A percentile compares a stretch with the other conserved stretches of the same genome.
Evolutionary conservation across 2,888 invertebrate species (phyloP).

Genomic region (Drosophila meridionalis): DNA sequence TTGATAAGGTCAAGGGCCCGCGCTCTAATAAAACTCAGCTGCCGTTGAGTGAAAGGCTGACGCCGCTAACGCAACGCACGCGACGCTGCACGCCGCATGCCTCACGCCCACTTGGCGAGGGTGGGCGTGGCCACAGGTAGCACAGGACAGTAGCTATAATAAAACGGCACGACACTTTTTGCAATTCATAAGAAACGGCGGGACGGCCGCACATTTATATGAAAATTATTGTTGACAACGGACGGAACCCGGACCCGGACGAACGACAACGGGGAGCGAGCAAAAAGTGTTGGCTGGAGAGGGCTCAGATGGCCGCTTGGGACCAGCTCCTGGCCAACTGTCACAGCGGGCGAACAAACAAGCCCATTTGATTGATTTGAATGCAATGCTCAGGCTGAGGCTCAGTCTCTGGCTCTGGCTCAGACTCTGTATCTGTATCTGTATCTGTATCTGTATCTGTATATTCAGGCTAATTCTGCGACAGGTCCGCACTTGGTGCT

Average conservation of each 20-base stretch:
- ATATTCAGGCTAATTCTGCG: conserved; percentile 1
- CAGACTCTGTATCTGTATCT: background rate
- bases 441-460: background rate
- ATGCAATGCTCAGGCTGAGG: conserved; percentile 33
- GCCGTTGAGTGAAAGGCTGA: conserved; percentile 49
- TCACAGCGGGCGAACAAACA: conserved; percentile 68
- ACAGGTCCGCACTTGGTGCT: conserved; percentile 44
- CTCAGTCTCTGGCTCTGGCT: no score
- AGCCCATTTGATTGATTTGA: conserved; percentile 77
- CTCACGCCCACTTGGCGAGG: conserved; percentile 47
- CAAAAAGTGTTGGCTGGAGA: conserved; percentile 44
- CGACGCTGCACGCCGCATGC: conserved; percentile 41
- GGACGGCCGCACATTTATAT: conserved; percentile 62
- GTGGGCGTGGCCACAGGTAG: conserved; percentile 42
- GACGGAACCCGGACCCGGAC: background rate
- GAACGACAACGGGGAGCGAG: conserved; percentile 36
- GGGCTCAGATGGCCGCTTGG: conserved; percentile 52
- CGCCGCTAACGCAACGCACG: conserved; percentile 47
- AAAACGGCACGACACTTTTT: conserved; percentile 64
- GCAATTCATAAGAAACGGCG: conserved; percentile 35
- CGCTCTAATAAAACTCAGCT: conserved; percentile 70
- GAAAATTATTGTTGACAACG: conserved; percentile 59
- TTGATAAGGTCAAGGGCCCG: conserved; percentile 76
- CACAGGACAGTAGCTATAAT: conserved; percentile 68
- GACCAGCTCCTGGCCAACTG: conserved; percentile 35